These are phyloP conservation scores for Pycnonotus jocosus DNA, from an alignment of 2,113 vertebrate genomes.

Conservation along the genomic window DNA sequence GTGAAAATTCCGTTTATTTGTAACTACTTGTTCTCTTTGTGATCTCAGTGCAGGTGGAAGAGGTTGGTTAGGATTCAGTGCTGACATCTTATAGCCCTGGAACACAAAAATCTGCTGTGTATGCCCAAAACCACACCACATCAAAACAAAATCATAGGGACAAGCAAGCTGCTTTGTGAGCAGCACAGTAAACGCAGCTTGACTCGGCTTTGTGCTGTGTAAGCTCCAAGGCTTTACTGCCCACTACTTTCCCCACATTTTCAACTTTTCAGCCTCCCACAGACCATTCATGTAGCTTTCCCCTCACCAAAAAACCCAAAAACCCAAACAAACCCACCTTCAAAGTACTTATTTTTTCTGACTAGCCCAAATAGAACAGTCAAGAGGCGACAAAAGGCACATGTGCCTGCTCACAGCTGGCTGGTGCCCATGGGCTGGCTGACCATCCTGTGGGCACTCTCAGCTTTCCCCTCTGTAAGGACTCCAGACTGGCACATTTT, in stretches of 20 bases:
- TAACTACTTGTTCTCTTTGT: slow-evolving; percentile 17
- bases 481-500: not conserved
- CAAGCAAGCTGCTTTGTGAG: not conserved
- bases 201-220: not conserved
- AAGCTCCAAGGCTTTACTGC: not conserved
- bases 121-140: not conserved
- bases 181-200: not conserved
- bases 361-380: not conserved
- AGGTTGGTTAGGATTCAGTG: not conserved
- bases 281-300: not conserved
- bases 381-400: not conserved
- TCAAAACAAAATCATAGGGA: not conserved
- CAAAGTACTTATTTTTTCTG: not conserved
- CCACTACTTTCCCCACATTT: not conserved
- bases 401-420: not conserved
- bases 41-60: slow-evolving; percentile 1
- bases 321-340: not conserved
- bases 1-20: slow-evolving; percentile 13
- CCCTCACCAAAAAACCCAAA: not conserved
- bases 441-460: rapidly evolving
- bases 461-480: not conserved
- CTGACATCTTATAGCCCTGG: not conserved
- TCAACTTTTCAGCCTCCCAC: not conserved
- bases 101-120: not conserved
- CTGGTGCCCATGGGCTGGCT: not conserved